Conservation (phyloP, 2,113 vertebrate species). For the Oxygymnocypris stewartii region DNA sequence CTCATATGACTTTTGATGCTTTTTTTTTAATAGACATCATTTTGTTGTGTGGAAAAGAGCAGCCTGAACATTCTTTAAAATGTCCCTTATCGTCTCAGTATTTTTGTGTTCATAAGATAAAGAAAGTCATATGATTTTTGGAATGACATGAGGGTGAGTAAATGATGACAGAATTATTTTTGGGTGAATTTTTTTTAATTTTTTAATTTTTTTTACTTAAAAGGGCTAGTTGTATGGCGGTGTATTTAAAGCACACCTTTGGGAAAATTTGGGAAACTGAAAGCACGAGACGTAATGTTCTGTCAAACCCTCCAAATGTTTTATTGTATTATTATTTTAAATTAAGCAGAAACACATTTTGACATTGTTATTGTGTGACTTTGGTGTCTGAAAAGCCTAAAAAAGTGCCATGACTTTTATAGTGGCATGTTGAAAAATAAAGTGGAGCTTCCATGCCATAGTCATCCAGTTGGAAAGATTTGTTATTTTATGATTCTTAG, state of each 20-base stretch:
- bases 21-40: background rate
- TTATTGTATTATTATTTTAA: background rate
- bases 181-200: background rate
- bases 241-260: background rate
- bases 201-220: constrained; percentile 2
- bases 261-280: constrained; percentile 5
- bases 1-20: background rate
- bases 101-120: background rate
- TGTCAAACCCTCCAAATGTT: background rate
- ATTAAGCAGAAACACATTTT: background rate
- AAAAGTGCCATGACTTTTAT: background rate
- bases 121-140: background rate
- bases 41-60: background rate
- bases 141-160: background rate
- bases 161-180: background rate
- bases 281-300: background rate
- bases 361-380: constrained; percentile 10
- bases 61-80: background rate
- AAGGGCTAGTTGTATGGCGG: constrained; percentile 2
- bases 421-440: background rate
- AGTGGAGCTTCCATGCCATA: background rate
- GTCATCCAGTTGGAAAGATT: background rate
- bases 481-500: background rate
- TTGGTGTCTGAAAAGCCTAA: background rate
- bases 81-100: background rate